Conservation (phyloP, 2,113 vertebrate genomes). For the Heteronetta atricapilla region DNA sequence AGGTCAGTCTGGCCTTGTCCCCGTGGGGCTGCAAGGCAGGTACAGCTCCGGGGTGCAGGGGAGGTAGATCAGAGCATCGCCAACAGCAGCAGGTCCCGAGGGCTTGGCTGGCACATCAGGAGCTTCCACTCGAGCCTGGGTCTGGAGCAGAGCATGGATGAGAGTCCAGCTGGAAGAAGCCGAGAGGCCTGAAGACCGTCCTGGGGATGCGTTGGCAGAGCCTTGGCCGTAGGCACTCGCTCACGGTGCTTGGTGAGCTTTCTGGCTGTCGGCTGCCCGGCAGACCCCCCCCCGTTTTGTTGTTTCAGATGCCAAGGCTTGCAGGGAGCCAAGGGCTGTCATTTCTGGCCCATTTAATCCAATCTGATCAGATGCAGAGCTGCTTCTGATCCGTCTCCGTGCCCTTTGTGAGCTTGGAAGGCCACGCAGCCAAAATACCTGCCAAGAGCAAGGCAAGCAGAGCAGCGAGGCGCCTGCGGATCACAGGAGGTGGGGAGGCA, state of each 20-base stretch:
- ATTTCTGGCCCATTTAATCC: background rate
- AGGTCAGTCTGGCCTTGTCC: background rate
- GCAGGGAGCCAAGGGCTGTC: background rate
- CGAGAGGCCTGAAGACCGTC: background rate
- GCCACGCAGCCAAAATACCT: background rate
- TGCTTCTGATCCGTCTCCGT: background rate
- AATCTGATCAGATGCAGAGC: background rate
- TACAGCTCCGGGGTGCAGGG: fast-evolving
- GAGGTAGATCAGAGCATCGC: background rate
- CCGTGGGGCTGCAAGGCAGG: background rate
- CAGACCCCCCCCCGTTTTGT: background rate
- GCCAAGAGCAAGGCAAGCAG: background rate
- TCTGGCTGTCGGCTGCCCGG: background rate
- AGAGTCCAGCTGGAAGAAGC: background rate
- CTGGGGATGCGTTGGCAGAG: background rate
- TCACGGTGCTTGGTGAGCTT: background rate
- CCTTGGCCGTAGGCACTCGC: background rate
- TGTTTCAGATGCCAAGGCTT: background rate
- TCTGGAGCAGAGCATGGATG: background rate
- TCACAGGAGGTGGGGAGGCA: background rate
- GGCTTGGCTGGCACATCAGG: background rate
- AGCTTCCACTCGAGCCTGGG: background rate
- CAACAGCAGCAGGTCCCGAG: background rate
- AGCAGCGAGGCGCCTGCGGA: background rate
- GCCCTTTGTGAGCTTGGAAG: slow-evolving; percentile 8